These are phyloP conservation scores for Tetragnatha montana DNA, from an alignment of 2,888 invertebrate genomes.

Conservation along the genomic window DNA sequence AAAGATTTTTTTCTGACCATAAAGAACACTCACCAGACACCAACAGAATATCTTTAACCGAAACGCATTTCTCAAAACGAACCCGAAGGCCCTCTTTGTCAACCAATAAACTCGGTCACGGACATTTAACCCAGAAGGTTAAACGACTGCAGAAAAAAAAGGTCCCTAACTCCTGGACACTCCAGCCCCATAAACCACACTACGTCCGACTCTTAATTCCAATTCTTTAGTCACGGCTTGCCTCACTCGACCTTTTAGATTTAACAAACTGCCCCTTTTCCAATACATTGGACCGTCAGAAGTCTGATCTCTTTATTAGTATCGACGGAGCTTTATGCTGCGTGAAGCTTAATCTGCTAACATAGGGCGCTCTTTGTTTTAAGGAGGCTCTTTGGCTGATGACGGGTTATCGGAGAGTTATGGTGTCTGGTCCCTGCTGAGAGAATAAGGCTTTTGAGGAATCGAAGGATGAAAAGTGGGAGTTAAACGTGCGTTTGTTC, in stretches of 20 bases:
- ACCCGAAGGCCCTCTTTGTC: too few species aligned
- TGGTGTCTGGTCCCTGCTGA: neutral
- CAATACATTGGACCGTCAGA: constrained; percentile 22
- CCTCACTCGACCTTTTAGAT: constrained; percentile 11
- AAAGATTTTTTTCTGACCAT: too few species aligned
- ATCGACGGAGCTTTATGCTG: neutral
- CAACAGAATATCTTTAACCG: neutral
- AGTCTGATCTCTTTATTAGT: constrained; percentile 27
- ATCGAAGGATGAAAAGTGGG: neutral
- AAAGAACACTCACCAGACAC: neutral
- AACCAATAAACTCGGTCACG: neutral
- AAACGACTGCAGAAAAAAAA: neutral
- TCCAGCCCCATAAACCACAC: constrained; percentile 22
- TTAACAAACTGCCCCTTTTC: constrained; percentile 15
- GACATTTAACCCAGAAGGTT: neutral
- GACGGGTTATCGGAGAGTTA: neutral
- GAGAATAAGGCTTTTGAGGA: neutral
- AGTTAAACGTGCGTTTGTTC: neutral
- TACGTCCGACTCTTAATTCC: neutral
- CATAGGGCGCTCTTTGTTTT: neutral
- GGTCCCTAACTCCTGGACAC: constrained; percentile 7
- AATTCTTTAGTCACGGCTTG: constrained; percentile 25
- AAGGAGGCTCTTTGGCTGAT: constrained; percentile 14
- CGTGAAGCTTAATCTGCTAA: constrained; percentile 11
- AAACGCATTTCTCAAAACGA: neutral